A percentile compares a stretch with the other conserved stretches of the same genome.
Evolutionary conservation across 2,797 vertebrate species (phyloP).

Genomic region (Typhlichthys eigenmanni): DNA sequence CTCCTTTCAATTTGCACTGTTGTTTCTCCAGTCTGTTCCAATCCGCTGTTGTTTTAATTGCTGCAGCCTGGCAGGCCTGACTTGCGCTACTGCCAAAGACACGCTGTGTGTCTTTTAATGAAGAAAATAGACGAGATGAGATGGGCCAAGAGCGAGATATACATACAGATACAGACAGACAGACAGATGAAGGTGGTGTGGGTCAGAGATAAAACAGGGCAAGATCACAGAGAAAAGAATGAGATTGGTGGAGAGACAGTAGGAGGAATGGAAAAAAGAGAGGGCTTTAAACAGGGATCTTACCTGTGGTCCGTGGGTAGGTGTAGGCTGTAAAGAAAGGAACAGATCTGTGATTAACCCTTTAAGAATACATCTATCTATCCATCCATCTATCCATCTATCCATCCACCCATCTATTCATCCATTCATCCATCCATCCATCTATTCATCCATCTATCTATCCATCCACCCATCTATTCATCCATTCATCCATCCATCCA

Average conservation of each 20-base stretch:
- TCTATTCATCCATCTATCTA: too few relatives aligned
- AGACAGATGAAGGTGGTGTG: slow-evolving; percentile 1
- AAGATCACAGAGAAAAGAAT: slow-evolving; percentile 2
- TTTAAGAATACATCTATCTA: neutral
- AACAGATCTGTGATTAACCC: slow-evolving; percentile 42
- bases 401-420: too few relatives aligned
- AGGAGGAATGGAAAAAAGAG: slow-evolving; percentile 5
- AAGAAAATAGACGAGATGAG: slow-evolving; percentile 66
- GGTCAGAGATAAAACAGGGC: neutral
- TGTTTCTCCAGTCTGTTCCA: slow-evolving; percentile 74
- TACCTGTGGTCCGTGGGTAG: slow-evolving; percentile 90
- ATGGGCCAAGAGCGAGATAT: slow-evolving; percentile 48
- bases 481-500: too few relatives aligned
- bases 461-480: too few relatives aligned
- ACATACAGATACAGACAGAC: slow-evolving; percentile 15
- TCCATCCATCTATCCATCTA: neutral
- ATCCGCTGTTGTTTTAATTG: slow-evolving; percentile 79
- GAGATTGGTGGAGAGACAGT: slow-evolving; percentile 11
- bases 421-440: too few relatives aligned
- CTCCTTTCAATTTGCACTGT: slow-evolving; percentile 72
- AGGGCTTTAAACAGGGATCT: slow-evolving; percentile 34
- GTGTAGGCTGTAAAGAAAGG: slow-evolving; percentile 86
- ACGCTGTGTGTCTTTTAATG: slow-evolving; percentile 70
- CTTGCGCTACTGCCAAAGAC: slow-evolving; percentile 68
- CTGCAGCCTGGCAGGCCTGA: slow-evolving; percentile 66